Evolutionary conservation across 1,140 invertebrate genomes (phyloP).

Genomic region (Aphis craccivora): DNA sequence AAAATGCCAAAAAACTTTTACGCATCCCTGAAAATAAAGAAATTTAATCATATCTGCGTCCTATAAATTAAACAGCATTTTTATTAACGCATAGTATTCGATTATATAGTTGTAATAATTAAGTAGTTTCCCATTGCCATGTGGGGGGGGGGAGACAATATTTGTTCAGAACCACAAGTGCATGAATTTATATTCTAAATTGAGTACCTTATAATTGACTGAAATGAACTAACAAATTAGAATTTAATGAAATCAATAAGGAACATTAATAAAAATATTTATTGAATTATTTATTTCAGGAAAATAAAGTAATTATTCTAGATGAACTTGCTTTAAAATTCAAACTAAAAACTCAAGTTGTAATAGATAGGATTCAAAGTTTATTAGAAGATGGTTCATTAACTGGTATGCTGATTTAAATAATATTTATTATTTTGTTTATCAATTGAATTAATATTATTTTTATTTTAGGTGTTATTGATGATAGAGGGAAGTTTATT

Average conservation of each 20-base stretch:
- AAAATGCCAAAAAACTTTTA: no score
- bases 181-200: no score
- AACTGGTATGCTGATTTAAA: constrained; percentile 66
- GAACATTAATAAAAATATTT: constrained; percentile 60
- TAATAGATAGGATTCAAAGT: constrained; percentile 85
- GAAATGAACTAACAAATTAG: not conserved
- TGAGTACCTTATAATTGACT: not conserved
- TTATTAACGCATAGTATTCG: no score
- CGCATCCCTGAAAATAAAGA: no score
- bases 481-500: constrained; percentile 99
- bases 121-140: no score
- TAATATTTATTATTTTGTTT: not conserved
- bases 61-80: no score
- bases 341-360: constrained; percentile 89
- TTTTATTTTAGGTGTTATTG: constrained; percentile 82
- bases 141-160: no score
- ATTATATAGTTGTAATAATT: not conserved
- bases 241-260: not conserved
- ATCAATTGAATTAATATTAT: not conserved
- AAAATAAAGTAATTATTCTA: constrained; percentile 91
- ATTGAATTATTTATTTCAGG: constrained; percentile 63
- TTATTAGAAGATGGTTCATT: constrained; percentile 81
- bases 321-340: constrained; percentile 94
- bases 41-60: no score
- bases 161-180: no score